Evolutionary conservation across 2,797 vertebrate genomes (phyloP), one percentile per base, ranked within the genome.

Genomic region (Catamblyrhynchus diadema): DNA sequence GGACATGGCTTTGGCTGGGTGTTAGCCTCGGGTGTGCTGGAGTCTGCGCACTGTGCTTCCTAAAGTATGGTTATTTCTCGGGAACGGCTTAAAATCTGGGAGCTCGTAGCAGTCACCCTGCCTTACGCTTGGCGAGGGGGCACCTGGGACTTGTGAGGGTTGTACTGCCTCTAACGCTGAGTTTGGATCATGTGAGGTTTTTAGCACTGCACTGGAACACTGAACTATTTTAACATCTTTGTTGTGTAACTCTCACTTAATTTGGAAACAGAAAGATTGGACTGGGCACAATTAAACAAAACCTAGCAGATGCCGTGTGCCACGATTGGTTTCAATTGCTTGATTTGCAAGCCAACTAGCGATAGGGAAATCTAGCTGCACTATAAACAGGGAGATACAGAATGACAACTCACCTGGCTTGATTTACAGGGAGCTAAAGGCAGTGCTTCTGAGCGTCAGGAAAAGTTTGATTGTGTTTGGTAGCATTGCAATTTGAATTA

Each of bases 121-220:
- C 66, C 14, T 0, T 35, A 0, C 50, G 33, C 21, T 4, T 0
- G 1, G 10, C 19, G 21, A 25, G 37, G 32, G n/a, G 45, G 12
- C 50, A 19, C 9, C n/a, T 2, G 60, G 22, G 48, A 1, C 42
- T 30, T 19, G 33, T 0, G 14, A 47, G 53, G 60, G 2, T 21
- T 15, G 51, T 10, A 4, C 10, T 8, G 67, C 6, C n/a, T 59
- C 22, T 28, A 62, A 14, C 28, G 1, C 35, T 0, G 4, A 20
- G 39, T 42, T 45, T 45, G 90, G 48, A 17, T 56, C 10, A 2
- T 4, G 18, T 81, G 78, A 44, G 86, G n/a, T 7, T 86, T 73
- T 75, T 30, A 80, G 66, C 20, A 0, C 69, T 48, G 81, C 37
- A 0, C 18, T 79, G 23, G 30, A 50, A 22, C 19, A 7, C 35